A percentile compares a stretch with the other conserved stretches of the same genome.
Conservation (phyloP, 2,797 vertebrate species). For the Oryzias sinensis region DNA sequence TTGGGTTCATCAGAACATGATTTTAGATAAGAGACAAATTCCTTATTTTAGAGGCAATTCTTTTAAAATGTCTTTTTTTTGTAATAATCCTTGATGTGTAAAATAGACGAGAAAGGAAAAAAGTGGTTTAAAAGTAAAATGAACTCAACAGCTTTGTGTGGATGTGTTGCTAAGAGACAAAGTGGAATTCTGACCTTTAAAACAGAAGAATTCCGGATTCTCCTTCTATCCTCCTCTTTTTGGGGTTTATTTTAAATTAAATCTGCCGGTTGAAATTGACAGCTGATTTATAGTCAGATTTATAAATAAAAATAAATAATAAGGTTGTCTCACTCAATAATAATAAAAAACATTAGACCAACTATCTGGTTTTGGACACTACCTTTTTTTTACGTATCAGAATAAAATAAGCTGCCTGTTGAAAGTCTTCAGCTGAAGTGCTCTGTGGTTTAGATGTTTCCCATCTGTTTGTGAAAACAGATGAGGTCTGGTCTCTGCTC, state of each 20-base stretch:
- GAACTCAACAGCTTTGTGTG: constrained; percentile 19
- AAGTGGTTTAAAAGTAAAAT: constrained; percentile 23
- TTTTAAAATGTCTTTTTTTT: constrained; percentile 24
- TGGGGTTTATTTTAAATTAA: not conserved
- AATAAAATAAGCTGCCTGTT: too few species aligned
- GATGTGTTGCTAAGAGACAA: constrained; percentile 54
- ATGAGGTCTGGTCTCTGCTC: too few species aligned
- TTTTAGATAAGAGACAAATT: constrained; percentile 3
- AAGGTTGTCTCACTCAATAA: too few species aligned
- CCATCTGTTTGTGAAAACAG: too few species aligned
- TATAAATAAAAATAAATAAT: not conserved
- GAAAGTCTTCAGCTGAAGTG: too few species aligned
- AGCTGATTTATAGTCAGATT: not conserved
- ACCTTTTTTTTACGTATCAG: too few species aligned
- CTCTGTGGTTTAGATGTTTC: too few species aligned
- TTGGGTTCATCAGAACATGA: constrained; percentile 1
- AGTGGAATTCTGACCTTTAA: constrained; percentile 66
- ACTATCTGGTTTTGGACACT: too few species aligned
- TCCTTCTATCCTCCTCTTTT: constrained; percentile 1
- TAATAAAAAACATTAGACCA: too few species aligned
- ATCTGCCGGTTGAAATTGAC: not conserved
- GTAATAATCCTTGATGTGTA: not conserved
- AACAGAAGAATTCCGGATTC: constrained; percentile 22
- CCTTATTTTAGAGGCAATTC: constrained; percentile 15
- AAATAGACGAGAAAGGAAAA: too few species aligned